phyloP scores from a whole-genome alignment of 1,140 invertebrate species.

The Dendroctonus ponderosae region DNA sequence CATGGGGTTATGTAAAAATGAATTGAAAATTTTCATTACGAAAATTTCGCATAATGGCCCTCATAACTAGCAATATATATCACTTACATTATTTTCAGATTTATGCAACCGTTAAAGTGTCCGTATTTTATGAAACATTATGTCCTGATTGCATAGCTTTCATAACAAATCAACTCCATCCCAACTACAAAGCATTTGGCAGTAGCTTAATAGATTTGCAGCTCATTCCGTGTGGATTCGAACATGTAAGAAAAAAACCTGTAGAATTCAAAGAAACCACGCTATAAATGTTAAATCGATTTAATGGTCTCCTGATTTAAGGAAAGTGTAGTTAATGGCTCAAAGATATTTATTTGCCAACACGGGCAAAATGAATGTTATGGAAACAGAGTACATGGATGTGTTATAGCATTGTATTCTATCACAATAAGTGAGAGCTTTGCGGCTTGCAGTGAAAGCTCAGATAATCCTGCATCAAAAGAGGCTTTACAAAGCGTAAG shows the following conservation, averaged over 20 bases:
- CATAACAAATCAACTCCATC: slow-evolving; percentile 46
- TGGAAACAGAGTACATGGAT: slow-evolving; percentile 65
- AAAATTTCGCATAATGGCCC: too few relatives aligned
- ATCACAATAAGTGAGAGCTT: slow-evolving; percentile 51
- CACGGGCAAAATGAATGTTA: slow-evolving; percentile 65
- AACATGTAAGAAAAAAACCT: slow-evolving; percentile 52
- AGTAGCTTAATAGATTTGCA: slow-evolving; percentile 51
- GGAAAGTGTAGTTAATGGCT: slow-evolving; percentile 40
- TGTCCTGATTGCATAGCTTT: slow-evolving; percentile 53
- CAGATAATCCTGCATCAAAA: slow-evolving; percentile 42
- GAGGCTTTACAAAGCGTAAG: slow-evolving; percentile 50
- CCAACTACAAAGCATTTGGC: slow-evolving; percentile 46
- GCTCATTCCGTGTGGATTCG: slow-evolving; percentile 78
- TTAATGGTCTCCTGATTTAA: slow-evolving; percentile 4
- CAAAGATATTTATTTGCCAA: slow-evolving; percentile 62
- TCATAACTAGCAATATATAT: too few relatives aligned
- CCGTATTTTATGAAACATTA: slow-evolving; percentile 52
- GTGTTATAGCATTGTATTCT: slow-evolving; percentile 54
- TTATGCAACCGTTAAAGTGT: slow-evolving; percentile 36
- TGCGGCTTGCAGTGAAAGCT: slow-evolving; percentile 56
- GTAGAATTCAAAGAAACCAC: neutral
- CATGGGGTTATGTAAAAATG: too few relatives aligned
- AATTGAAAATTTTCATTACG: too few relatives aligned
- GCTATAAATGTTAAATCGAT: neutral
- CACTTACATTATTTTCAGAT: too few relatives aligned